These are phyloP conservation scores for Drosophila pseudoananassae DNA, from an alignment of 1,140 invertebrate species.

Conservation along the genomic window DNA sequence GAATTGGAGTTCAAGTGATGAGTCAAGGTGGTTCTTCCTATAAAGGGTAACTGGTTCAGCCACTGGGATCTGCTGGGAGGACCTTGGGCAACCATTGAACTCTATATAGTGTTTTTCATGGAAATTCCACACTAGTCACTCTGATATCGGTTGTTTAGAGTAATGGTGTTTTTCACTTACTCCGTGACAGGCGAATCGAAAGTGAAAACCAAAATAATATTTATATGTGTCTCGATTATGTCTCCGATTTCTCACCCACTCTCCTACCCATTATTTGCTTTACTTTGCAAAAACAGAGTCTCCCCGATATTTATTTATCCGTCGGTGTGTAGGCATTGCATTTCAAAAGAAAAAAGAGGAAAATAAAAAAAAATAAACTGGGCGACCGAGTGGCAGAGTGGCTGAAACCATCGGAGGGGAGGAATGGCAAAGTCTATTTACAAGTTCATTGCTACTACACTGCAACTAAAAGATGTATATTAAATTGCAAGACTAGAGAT, in stretches of 20 bases:
- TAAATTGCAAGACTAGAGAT: not conserved
- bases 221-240: constrained; percentile 46
- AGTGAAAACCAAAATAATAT: constrained; percentile 54
- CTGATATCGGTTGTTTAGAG: not conserved
- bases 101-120: not conserved
- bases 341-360: constrained; percentile 59
- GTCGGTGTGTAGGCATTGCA: constrained; percentile 58
- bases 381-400: constrained; percentile 34
- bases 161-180: constrained; percentile 18
- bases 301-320: constrained; percentile 62
- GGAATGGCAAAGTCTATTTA: constrained; percentile 37
- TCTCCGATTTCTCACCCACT: constrained; percentile 38
- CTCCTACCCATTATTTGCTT: constrained; percentile 30
- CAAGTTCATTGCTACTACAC: constrained; percentile 72
- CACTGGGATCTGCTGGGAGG: constrained; percentile 3
- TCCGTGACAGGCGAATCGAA: constrained; percentile 26
- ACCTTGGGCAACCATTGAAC: constrained; percentile 29
- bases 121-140: not conserved
- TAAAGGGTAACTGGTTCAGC: constrained; percentile 23
- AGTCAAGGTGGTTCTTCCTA: constrained; percentile 64
- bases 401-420: not conserved
- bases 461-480: not conserved
- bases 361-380: constrained; percentile 34
- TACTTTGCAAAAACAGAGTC: constrained; percentile 33
- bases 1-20: constrained; percentile 57